Evolutionary conservation across 1,140 invertebrate genomes (phyloP).

Genomic region (Diorhabda carinulata): DNA sequence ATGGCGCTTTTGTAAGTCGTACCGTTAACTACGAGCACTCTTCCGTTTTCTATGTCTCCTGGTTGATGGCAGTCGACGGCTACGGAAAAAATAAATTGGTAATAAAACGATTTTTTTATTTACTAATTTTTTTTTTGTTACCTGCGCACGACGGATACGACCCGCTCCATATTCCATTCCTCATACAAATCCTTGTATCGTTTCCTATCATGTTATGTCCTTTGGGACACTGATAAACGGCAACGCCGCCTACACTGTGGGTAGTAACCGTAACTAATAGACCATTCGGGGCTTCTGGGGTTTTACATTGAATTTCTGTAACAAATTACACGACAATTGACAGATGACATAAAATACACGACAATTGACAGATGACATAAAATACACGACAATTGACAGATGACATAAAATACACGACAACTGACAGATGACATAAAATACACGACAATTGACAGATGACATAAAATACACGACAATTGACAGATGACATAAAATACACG

Average conservation of each 20-base stretch:
- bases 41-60: constrained; percentile 73
- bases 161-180: constrained; percentile 80
- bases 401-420: too few species aligned
- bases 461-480: too few species aligned
- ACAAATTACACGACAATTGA: constrained; percentile 20
- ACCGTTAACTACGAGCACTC: constrained; percentile 80
- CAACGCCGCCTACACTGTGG: constrained; percentile 69
- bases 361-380: too few species aligned
- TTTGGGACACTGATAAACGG: constrained; percentile 74
- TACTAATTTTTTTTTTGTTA: constrained; percentile 45
- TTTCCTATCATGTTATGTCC: constrained; percentile 80
- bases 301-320: constrained; percentile 73
- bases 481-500: too few species aligned
- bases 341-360: too few species aligned
- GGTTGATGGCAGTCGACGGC: constrained; percentile 81
- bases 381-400: too few species aligned
- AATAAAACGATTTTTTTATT: constrained; percentile 8
- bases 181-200: constrained; percentile 68
- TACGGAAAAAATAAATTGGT: constrained; percentile 46
- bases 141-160: constrained; percentile 73
- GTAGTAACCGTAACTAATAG: constrained; percentile 57
- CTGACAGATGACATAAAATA: too few species aligned
- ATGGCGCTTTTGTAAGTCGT: constrained; percentile 78
- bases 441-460: too few species aligned
- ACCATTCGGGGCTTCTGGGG: constrained; percentile 62